Evolutionary conservation across 2,113 vertebrate species (phyloP).

Genomic region (Cervus canadensis): DNA sequence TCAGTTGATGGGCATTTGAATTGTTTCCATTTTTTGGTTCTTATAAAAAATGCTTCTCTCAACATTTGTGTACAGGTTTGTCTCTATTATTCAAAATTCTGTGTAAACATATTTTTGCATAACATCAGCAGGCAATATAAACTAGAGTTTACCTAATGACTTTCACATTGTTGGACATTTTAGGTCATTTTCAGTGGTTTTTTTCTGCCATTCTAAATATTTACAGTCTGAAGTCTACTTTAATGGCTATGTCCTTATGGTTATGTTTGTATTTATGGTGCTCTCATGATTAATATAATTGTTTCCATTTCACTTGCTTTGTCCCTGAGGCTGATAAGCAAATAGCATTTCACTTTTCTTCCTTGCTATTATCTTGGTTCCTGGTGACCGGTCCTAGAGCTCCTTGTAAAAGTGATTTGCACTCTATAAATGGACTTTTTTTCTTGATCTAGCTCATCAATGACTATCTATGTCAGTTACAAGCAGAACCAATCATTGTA

Average conservation of each 20-base stretch:
- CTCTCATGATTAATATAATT: background rate
- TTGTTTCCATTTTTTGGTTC: background rate
- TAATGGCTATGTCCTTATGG: background rate
- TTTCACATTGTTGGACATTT: background rate
- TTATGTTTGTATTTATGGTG: background rate
- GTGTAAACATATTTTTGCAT: background rate
- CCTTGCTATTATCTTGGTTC: constrained; percentile 76
- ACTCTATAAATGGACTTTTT: constrained; percentile 77
- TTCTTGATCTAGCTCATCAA: background rate
- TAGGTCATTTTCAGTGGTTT: background rate
- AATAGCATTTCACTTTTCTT: constrained; percentile 86
- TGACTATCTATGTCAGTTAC: background rate
- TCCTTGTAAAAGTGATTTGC: constrained; percentile 81
- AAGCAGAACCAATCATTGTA: background rate
- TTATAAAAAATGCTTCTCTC: background rate
- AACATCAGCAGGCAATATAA: background rate
- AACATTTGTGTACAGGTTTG: background rate
- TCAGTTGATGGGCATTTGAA: background rate
- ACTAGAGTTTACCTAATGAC: background rate
- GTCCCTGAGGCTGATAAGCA: constrained; percentile 63
- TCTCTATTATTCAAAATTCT: background rate
- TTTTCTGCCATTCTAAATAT: background rate
- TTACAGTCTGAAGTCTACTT: background rate
- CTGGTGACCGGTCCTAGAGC: constrained; percentile 71
- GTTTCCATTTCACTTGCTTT: background rate